A percentile compares a stretch with the other conserved stretches of the same genome.
Conservation (phyloP, 2,888 invertebrate species). For the Xestobium rufovillosum region DNA sequence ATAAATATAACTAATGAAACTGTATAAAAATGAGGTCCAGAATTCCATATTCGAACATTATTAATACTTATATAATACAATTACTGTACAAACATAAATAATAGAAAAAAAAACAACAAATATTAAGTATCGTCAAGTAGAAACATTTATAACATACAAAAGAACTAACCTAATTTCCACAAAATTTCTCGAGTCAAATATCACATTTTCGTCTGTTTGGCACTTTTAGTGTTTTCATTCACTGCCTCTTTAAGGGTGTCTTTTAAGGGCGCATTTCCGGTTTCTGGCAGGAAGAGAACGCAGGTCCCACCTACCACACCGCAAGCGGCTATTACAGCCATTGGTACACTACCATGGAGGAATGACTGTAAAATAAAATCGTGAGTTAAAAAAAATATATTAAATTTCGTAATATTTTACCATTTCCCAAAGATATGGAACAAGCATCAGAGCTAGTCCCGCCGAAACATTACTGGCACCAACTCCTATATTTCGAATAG, state of each 20-base stretch:
- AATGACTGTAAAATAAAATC: constrained; percentile 2
- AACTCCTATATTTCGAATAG: constrained; percentile 69
- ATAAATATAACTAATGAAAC: too few species aligned
- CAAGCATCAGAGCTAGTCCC: constrained; percentile 65
- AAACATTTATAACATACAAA: too few species aligned
- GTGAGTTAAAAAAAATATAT: too few species aligned
- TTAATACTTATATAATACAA: too few species aligned
- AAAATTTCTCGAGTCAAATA: too few species aligned
- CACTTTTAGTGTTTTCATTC: background rate
- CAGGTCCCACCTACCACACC: constrained; percentile 65
- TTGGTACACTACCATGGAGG: constrained; percentile 60
- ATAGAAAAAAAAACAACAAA: too few species aligned
- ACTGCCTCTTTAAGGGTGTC: constrained; percentile 31
- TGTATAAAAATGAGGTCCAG: too few species aligned
- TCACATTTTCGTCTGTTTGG: background rate
- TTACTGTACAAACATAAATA: too few species aligned
- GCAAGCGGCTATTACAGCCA: constrained; percentile 61
- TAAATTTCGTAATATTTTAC: constrained; percentile 45
- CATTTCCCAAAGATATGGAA: constrained; percentile 71
- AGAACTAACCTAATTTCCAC: too few species aligned
- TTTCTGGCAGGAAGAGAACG: constrained; percentile 70
- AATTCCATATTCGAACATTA: too few species aligned
- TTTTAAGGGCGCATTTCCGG: constrained; percentile 50
- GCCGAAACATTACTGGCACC: constrained; percentile 70
- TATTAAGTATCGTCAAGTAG: too few species aligned